These are phyloP conservation scores for Xenopus borealis DNA, from an alignment of 2,113 vertebrate species.

Conservation along the genomic window DNA sequence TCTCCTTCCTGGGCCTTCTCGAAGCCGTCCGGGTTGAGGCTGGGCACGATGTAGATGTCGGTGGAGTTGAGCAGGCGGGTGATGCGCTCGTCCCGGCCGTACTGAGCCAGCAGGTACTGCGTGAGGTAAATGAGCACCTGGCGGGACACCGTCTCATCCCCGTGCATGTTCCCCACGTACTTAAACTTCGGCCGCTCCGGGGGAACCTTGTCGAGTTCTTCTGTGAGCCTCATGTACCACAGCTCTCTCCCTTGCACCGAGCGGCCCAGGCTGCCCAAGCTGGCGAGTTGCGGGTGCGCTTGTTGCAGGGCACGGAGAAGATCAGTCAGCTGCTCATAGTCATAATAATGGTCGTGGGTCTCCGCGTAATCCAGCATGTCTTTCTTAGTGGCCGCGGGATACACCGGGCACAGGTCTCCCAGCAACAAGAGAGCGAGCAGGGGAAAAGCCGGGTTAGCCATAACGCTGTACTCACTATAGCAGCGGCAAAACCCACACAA, in stretches of 20 bases:
- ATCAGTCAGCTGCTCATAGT: slow-evolving; percentile 69
- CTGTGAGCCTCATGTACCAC: slow-evolving; percentile 87
- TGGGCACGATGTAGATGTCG: slow-evolving; percentile 91
- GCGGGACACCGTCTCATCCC: slow-evolving; percentile 89
- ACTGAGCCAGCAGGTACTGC: slow-evolving; percentile 72
- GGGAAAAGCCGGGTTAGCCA: neutral
- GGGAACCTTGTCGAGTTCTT: slow-evolving; percentile 51
- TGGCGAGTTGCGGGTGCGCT: slow-evolving; percentile 69
- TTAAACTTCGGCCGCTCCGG: slow-evolving; percentile 87
- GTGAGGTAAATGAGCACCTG: slow-evolving; percentile 86
- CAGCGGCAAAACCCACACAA: slow-evolving; percentile 1
- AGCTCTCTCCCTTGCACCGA: slow-evolving; percentile 80
- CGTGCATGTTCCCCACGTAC: slow-evolving; percentile 96
- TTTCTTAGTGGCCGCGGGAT: slow-evolving; percentile 59
- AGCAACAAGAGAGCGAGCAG: neutral
- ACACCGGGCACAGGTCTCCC: slow-evolving; percentile 7
- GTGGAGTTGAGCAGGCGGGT: slow-evolving; percentile 77
- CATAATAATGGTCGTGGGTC: slow-evolving; percentile 76
- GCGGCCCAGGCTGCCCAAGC: slow-evolving; percentile 80
- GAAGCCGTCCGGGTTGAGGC: slow-evolving; percentile 96
- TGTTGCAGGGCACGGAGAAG: slow-evolving; percentile 65
- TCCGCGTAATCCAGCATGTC: slow-evolving; percentile 55
- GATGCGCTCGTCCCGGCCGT: slow-evolving; percentile 69
- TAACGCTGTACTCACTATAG: neutral
- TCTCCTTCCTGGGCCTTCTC: slow-evolving; percentile 79